A percentile compares a stretch with the other conserved stretches of the same genome.
These are phyloP conservation scores for Lampropteryx suffumata DNA, from an alignment of 2,888 invertebrate species.

Conservation along the genomic window DNA sequence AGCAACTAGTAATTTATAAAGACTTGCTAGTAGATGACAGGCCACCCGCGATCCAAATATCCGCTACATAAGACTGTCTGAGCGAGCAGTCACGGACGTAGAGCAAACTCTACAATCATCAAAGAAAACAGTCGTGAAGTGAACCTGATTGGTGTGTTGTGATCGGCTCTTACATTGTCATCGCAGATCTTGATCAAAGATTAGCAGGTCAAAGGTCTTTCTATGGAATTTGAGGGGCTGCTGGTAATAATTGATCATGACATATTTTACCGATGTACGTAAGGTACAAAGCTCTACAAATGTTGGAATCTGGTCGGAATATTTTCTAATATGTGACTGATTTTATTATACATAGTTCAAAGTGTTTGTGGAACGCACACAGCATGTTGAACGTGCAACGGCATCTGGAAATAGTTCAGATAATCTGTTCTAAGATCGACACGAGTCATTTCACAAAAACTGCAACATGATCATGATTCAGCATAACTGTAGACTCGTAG, in stretches of 20 bases:
- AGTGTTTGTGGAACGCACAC: slow-evolving; percentile 10
- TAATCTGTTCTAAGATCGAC: slow-evolving; percentile 55
- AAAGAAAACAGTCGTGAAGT: slow-evolving; percentile 70
- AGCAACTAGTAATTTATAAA: no score
- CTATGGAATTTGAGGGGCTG: background rate
- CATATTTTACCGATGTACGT: no score
- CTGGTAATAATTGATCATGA: no score
- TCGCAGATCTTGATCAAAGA: slow-evolving; percentile 49
- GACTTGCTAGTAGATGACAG: slow-evolving; percentile 19
- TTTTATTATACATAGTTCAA: no score
- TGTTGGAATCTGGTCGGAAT: background rate
- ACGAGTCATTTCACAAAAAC: slow-evolving; percentile 40
- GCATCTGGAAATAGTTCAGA: slow-evolving; percentile 62
- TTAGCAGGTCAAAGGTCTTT: slow-evolving; percentile 52
- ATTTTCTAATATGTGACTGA: no score
- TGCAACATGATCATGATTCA: slow-evolving; percentile 47
- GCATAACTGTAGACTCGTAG: no score
- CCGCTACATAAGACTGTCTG: no score
- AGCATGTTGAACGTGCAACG: slow-evolving; percentile 43
- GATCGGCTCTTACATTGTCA: slow-evolving; percentile 58
- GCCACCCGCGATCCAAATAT: slow-evolving; percentile 61
- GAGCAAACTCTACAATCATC: slow-evolving; percentile 60
- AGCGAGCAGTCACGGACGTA: slow-evolving; percentile 43
- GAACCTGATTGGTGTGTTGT: slow-evolving; percentile 65
- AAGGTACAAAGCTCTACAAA: no score